phyloP scores from a whole-genome alignment of 1,140 invertebrate species.

The Ips typographus region DNA sequence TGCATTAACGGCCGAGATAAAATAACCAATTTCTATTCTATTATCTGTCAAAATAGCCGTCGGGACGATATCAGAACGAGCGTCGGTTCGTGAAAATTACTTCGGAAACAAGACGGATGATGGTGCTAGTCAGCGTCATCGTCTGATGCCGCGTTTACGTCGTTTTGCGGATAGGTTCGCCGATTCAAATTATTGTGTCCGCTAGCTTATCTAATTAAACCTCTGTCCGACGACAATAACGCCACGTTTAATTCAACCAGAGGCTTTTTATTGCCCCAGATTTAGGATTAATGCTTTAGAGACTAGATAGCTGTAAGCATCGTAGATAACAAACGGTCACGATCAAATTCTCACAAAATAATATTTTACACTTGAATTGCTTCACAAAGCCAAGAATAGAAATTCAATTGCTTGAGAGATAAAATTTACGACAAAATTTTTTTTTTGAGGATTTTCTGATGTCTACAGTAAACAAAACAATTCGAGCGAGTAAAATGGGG shows the following conservation, averaged over 20 bases:
- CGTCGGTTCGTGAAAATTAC: constrained; percentile 42
- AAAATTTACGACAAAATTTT: too few relatives aligned
- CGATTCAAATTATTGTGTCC: constrained; percentile 27
- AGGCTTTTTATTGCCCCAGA: too few relatives aligned
- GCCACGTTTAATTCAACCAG: neutral
- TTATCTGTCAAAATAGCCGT: constrained; percentile 49
- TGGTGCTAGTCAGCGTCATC: constrained; percentile 17
- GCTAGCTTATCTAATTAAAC: constrained; percentile 24
- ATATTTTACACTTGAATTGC: too few relatives aligned
- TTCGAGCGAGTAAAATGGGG: too few relatives aligned
- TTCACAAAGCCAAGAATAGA: too few relatives aligned
- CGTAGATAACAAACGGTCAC: too few relatives aligned
- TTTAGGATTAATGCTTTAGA: too few relatives aligned
- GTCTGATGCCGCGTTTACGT: constrained; percentile 6
- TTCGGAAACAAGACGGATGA: constrained; percentile 41
- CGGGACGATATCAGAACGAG: constrained; percentile 34
- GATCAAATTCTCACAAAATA: too few relatives aligned
- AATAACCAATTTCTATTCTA: constrained; percentile 51
- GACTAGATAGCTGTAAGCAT: too few relatives aligned
- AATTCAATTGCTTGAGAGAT: too few relatives aligned
- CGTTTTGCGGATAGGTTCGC: constrained; percentile 16
- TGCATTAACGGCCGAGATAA: constrained; percentile 42
- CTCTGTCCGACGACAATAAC: constrained; percentile 8
- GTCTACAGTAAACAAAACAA: too few relatives aligned
- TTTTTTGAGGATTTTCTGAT: too few relatives aligned